Conservation (phyloP, 2,113 vertebrate species). For the Colistium nudipinnis region DNA sequence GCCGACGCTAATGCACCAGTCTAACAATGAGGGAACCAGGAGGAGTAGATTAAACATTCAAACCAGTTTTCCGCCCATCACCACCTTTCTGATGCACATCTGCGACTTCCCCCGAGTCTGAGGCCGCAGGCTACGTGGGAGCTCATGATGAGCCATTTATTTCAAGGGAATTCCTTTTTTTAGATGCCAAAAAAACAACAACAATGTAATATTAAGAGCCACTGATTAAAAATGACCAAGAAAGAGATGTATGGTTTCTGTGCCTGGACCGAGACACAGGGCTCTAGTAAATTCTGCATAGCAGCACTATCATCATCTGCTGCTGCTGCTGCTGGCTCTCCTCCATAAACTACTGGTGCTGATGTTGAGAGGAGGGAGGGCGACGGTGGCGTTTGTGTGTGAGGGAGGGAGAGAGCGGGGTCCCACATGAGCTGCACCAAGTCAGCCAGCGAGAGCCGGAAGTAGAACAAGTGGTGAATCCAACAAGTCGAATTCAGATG, state of each 20-base stretch:
- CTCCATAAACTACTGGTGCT: slow-evolving; percentile 71
- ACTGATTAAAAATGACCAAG: no score
- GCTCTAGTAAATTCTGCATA: slow-evolving; percentile 63
- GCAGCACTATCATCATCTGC: slow-evolving; percentile 71
- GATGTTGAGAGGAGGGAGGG: slow-evolving; percentile 59
- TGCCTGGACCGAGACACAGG: neutral
- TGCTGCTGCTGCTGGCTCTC: slow-evolving; percentile 53
- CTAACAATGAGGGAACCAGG: slow-evolving; percentile 47
- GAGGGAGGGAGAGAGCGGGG: slow-evolving; percentile 6
- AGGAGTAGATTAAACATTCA: slow-evolving; percentile 18
- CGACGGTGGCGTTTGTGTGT: slow-evolving; percentile 6
- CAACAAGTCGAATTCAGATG: slow-evolving; percentile 26
- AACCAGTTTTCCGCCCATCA: neutral
- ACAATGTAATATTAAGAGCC: no score
- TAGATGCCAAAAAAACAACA: no score
- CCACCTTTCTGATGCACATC: neutral
- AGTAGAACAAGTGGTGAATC: neutral
- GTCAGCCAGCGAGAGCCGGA: slow-evolving; percentile 7
- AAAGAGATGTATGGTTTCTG: no score
- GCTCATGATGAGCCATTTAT: no score
- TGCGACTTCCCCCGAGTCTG: neutral
- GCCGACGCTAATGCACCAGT: slow-evolving; percentile 53
- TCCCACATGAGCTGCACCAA: slow-evolving; percentile 39
- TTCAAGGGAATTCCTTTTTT: no score
- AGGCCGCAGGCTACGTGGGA: no score